Conservation (phyloP, 2,888 invertebrate species). For the Gandaritis pyraliata region DNA sequence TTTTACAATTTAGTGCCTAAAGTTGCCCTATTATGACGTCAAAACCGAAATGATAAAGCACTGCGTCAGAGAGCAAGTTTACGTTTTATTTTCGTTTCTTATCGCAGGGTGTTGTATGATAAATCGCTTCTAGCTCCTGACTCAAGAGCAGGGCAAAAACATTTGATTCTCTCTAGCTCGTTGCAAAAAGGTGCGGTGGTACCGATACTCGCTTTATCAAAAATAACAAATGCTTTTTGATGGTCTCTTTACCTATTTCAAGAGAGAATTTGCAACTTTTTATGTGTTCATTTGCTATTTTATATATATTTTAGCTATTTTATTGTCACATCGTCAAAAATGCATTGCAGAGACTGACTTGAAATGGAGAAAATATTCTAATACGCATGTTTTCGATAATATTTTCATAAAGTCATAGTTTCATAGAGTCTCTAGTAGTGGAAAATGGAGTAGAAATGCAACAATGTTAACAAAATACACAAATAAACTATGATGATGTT, state of each 20-base stretch:
- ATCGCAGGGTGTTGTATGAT: conserved; percentile 80
- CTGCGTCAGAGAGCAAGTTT: conserved; percentile 6
- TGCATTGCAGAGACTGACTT: too few relatives aligned
- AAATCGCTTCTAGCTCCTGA: conserved; percentile 69
- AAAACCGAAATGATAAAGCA: conserved; percentile 4
- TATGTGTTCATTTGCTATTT: not conserved
- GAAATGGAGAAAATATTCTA: too few relatives aligned
- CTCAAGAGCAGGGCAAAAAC: conserved; percentile 67
- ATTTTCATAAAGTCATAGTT: too few relatives aligned
- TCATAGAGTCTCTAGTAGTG: too few relatives aligned
- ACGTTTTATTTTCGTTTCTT: conserved; percentile 78
- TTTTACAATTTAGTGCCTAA: not conserved
- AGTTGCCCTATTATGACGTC: not conserved
- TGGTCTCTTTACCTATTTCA: conserved; percentile 4
- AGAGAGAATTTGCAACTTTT: not conserved
- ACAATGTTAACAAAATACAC: too few relatives aligned
- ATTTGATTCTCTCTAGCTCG: conserved; percentile 54
- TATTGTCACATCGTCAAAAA: too few relatives aligned
- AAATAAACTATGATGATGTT: too few relatives aligned
- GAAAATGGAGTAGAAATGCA: too few relatives aligned
- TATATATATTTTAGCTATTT: not conserved
- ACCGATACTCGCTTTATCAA: conserved; percentile 63
- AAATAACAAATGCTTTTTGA: conserved; percentile 46
- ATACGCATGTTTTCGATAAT: too few relatives aligned
- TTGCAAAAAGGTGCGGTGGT: conserved; percentile 67